Base-by-base conservation (phyloP, 2,797 vertebrate species). In the Manis pentadactyla region DNA sequence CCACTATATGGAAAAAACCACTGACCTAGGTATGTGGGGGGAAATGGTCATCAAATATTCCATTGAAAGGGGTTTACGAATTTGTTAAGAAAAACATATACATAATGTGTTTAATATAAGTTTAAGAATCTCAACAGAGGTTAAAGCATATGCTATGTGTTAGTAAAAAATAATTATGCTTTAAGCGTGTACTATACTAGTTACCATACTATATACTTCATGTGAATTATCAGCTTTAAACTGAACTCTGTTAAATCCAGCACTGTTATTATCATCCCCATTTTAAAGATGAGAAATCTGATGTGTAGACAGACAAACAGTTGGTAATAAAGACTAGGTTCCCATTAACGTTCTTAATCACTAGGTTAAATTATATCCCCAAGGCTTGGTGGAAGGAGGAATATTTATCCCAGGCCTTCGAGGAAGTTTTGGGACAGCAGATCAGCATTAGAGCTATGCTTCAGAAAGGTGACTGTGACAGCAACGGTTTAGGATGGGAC, bases 211-310 rank as follows among this genome's bases (percentile, higher is more conserved):
- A 37, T 14, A 1, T 88, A 25, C 37, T 74, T 90, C 31, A 63
- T 14, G 21, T 87, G 13, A 93, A 71, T 68, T 49, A 68, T 8
- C 19, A 57, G 25, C 75, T 57, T 93, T 86, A 83, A 88, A 79
- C 34, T 59, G 29, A 93, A 85, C n/a, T 79, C 42, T 69, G 74
- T 17, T 17, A 84, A 89, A 68, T 49, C 7, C 17, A 69, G n/a
- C 34, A 86, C 29, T 49, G 42, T 31, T 63, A 27, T 51, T 4
- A 88, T 19, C 15, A 84, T 6, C 34, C 59, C 34, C 27, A 84
- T 37, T 68, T 85, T 91, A 91, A 96, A 93, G 64, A 81, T 18
- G 11, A 90, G 31, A 8, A 96, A 66, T 63, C 19, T 91, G n/a
- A 88, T 34, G 3, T 31, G 19, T 4, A 73, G 29, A 75, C 11